A percentile compares a stretch with the other conserved stretches of the same genome.
phyloP scores from a whole-genome alignment of 2,797 vertebrate species.

The Buceros bicornis region DNA sequence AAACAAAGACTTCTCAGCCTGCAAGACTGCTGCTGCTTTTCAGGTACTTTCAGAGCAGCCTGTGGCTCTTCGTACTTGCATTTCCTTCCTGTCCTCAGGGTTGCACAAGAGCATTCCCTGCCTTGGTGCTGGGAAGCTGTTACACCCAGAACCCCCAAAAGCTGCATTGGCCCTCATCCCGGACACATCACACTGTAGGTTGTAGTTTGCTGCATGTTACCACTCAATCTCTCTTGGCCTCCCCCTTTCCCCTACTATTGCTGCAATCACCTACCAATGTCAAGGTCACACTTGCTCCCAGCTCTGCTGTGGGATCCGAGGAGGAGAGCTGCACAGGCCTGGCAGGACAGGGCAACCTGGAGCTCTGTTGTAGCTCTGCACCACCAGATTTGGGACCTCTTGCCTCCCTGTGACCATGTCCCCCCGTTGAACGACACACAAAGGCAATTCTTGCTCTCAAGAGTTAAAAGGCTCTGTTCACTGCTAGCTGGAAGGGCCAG shows the following conservation, averaged over 20 bases:
- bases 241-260: neutral
- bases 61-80: neutral
- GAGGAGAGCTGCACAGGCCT: neutral
- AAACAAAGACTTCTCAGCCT: neutral
- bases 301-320: neutral
- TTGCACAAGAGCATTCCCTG: fast-evolving
- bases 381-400: neutral
- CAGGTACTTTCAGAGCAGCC: neutral
- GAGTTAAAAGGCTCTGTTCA: neutral
- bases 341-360: neutral
- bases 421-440: fast-evolving
- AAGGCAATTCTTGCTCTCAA: neutral
- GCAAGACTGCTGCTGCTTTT: neutral
- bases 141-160: neutral
- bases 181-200: neutral
- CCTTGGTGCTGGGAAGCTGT: neutral
- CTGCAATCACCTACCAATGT: neutral
- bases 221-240: neutral
- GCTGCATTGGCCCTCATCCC: fast-evolving
- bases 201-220: neutral
- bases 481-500: neutral
- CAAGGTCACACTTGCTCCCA: neutral
- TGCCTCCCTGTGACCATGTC: neutral
- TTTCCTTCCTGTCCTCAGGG: neutral
- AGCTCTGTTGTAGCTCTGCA: neutral